Evolutionary conservation across 2,797 vertebrate genomes (phyloP), one percentile per base, ranked within the genome.

Genomic region (Vultur gryphus): DNA sequence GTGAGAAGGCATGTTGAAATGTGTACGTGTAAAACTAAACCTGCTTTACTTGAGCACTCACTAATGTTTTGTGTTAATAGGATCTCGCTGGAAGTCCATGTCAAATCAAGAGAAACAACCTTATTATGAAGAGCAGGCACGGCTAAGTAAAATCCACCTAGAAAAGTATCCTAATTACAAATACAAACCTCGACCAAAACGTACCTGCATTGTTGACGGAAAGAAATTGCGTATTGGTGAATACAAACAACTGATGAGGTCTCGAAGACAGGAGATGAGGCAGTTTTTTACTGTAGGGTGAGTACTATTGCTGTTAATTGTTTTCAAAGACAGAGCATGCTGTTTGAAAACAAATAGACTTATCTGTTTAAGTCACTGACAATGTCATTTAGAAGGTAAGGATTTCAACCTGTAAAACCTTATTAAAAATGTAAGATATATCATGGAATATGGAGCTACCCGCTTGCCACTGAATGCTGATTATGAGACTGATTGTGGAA

Each of bases 161-260:
- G 99, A 99, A 98, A 99, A 99, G 98, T 99, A 99, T 92, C 99
- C 99, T 44, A 99, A 99, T 98, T 99, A 99, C 98, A 99, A 99
- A 98, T 99, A 99, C 98, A 99, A 99, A 98, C 99, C 99, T 23
- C 98, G 99, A 97, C 99, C 99, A 88, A 99, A 99, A 97, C 99
- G 99, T 96, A 99, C 99, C 97, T 99, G 99, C 98, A 99, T 99
- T 70, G 99, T 99, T 48, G 99, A 99, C 33, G 99, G 99, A 39
- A 99, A 99, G 97, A 99, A 99, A 92, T 98, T 99, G 72, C 99
- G 99, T 77, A 99, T 99, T 59, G 99, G 99, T 64, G 99, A 99
- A 96, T 99, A 99, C 98, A 99, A 99, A 97, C 99, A 99, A 96
- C 98, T 99, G 98, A 99, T 99, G 99, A 99, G 99, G 96, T 99